Evolutionary conservation across 2,888 invertebrate species (phyloP), one percentile per base, ranked within the genome.

Genomic region (Drosophila nigritarsus): DNA sequence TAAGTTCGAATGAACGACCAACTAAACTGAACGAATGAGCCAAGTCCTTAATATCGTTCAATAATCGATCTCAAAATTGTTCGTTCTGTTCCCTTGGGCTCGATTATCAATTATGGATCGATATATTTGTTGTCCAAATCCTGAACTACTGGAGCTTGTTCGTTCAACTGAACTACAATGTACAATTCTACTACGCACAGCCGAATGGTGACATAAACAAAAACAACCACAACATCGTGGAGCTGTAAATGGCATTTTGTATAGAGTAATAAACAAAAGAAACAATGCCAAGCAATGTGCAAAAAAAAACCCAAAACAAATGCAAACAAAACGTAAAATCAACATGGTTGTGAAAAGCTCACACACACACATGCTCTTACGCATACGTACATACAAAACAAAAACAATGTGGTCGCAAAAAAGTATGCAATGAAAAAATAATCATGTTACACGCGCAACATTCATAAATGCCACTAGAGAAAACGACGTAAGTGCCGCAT

Each of bases 301-400:
- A 66, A 62, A 60, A 55, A 54, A 53, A 48, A 60, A 15, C 0
- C 7, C 30, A 54, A 64, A 51, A 65, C 42, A 73, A 70, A 66
- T 63, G 65, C 61, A 74, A 80, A 74, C 67, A 76, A 85, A 80
- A 77, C 64, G 63, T 64, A 63, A 76, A 76, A 76, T 82, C 78
- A 80, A 80, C 78, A 79, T 80, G 85, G 85, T 85, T 85, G 85
- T 85, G 85, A 85, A 80, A 62, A 53, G 62, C 68, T 69, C 45
- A 68, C 13, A 34, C 51, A 53, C 62, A 48, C 48, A 54, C 56
- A 56, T 6, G 55, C 54, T 51, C 34, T 63, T 51, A 59, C 45
- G 48, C 38, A 64, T 8, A 38, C 38, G 56, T 20, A 59, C 30
- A 63, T 3, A 56, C 34, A 56, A 30, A n/a, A 63, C 51, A 58